These are phyloP conservation scores for Panonychus citri DNA, from an alignment of 1,140 invertebrate genomes.

Conservation along the genomic window DNA sequence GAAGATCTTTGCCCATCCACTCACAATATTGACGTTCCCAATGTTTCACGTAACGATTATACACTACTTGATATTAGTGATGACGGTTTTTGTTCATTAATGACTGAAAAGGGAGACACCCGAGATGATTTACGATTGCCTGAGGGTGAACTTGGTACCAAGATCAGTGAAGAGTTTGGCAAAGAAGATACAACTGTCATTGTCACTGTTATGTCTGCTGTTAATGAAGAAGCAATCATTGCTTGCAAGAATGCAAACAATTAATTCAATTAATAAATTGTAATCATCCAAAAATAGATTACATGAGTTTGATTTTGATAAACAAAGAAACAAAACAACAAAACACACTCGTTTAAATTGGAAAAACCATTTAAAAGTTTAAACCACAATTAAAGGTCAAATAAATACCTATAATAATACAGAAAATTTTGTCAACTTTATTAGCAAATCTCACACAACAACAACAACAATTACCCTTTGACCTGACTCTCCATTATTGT, in stretches of 20 bases:
- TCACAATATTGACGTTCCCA: slow-evolving; percentile 98
- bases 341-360: no score
- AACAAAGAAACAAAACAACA: no score
- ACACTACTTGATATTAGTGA: slow-evolving; percentile 78
- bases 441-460: no score
- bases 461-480: no score
- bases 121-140: slow-evolving; percentile 88
- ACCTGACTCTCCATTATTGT: no score
- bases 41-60: slow-evolving; percentile 91
- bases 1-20: slow-evolving; percentile 99
- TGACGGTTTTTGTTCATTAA: slow-evolving; percentile 69
- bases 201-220: slow-evolving; percentile 17
- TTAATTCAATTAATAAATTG: no score
- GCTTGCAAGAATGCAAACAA: slow-evolving; percentile 18
- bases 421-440: no score
- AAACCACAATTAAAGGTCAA: no score
- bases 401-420: no score
- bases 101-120: slow-evolving; percentile 80
- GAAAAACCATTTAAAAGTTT: no score
- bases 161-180: slow-evolving; percentile 18
- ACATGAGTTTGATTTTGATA: no score
- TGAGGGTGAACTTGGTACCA: slow-evolving; percentile 59
- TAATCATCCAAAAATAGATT: no score
- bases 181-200: slow-evolving; percentile 7
- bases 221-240: slow-evolving; percentile 19